A percentile compares a stretch with the other conserved stretches of the same genome.
phyloP scores from a whole-genome alignment of 2,113 vertebrate species.

The Protomyctophum bolini region DNA sequence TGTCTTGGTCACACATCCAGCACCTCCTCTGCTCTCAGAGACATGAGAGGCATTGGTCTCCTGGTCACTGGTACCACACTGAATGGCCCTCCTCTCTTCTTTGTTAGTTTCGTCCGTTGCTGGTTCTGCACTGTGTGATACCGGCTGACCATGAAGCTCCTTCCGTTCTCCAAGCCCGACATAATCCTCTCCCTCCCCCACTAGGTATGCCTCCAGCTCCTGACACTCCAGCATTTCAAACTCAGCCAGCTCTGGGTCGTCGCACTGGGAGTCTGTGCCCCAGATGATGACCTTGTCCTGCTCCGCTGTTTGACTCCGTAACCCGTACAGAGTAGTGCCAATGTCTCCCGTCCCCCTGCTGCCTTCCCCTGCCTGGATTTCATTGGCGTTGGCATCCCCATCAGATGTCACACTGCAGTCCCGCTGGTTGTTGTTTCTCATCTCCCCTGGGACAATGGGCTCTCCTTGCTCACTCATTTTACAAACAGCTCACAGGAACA shows the following conservation, averaged over 20 bases:
- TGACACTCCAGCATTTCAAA: constrained; percentile 83
- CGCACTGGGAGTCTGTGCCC: constrained; percentile 76
- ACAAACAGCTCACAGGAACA: constrained; percentile 44
- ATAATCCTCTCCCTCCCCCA: constrained; percentile 67
- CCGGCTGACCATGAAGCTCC: background rate
- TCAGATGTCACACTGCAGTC: constrained; percentile 36
- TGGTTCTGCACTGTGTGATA: background rate
- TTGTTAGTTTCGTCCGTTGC: constrained; percentile 5
- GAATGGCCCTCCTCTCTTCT: constrained; percentile 17
- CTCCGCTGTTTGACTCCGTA: constrained; percentile 48
- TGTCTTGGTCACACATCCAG: constrained; percentile 29
- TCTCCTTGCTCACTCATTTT: constrained; percentile 71
- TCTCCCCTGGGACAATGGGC: constrained; percentile 45
- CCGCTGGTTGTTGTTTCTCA: constrained; percentile 74
- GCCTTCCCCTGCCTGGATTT: constrained; percentile 51
- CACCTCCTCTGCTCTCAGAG: constrained; percentile 41
- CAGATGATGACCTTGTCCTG: constrained; percentile 74
- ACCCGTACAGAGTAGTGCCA: constrained; percentile 32
- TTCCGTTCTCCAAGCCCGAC: constrained; percentile 46
- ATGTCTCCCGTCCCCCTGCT: constrained; percentile 35
- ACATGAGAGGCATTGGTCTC: constrained; percentile 30
- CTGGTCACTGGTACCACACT: constrained; percentile 20
- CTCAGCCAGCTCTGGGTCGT: constrained; percentile 80
- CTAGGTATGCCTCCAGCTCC: constrained; percentile 76
- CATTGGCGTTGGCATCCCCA: constrained; percentile 77